These are phyloP conservation scores for Ciconia boyciana DNA, from an alignment of 2,113 vertebrate species.

Conservation along the genomic window DNA sequence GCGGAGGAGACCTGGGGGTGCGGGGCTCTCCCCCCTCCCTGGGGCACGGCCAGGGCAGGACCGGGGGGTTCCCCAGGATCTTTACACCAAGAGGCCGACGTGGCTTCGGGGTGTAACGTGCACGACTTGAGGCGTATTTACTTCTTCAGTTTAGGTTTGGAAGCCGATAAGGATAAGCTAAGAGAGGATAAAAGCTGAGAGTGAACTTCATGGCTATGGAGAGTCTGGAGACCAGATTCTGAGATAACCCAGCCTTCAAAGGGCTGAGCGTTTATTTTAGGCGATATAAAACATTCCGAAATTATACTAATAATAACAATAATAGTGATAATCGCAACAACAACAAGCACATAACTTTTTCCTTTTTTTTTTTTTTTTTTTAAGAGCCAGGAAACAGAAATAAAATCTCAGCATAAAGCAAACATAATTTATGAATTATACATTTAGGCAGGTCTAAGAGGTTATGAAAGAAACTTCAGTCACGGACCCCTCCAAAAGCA, in stretches of 20 bases:
- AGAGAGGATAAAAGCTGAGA: slow-evolving; percentile 8
- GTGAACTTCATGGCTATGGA: slow-evolving; percentile 30
- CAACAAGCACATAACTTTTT: not conserved
- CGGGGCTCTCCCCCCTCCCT: not conserved
- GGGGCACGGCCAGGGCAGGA: not conserved
- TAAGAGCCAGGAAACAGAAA: not conserved
- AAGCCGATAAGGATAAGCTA: not conserved
- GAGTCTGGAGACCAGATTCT: not conserved
- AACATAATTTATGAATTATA: not conserved
- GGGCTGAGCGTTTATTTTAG: not conserved
- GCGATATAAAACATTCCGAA: not conserved
- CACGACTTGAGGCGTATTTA: fast-evolving
- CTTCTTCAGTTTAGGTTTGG: not conserved
- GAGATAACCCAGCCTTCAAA: not conserved
- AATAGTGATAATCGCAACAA: not conserved
- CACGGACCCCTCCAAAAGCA: not conserved
- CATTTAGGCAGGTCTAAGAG: not conserved
- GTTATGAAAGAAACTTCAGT: slow-evolving; percentile 38
- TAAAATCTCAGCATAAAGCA: not conserved
- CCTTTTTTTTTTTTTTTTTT: too few species aligned
- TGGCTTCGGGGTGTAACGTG: not conserved
- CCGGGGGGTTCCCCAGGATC: not conserved
- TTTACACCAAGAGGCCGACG: not conserved
- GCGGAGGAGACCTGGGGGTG: not conserved
- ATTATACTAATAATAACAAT: not conserved